These are phyloP conservation scores for Protula sp. DNA, from an alignment of 2,888 invertebrate species.

Conservation along the genomic window DNA sequence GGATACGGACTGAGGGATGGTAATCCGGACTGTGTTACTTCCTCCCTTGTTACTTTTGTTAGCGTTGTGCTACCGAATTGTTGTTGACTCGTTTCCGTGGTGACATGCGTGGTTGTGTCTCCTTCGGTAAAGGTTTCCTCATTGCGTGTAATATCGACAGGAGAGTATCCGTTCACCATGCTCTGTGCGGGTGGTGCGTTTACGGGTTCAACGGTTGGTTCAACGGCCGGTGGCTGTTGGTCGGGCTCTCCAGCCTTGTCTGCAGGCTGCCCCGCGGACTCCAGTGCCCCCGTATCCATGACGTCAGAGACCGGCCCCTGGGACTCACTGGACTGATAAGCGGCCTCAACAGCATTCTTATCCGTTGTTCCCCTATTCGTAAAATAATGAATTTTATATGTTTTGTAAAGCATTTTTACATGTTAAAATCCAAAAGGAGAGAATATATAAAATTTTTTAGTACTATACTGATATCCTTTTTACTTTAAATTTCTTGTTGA, in stretches of 20 bases:
- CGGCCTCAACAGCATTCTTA: constrained; percentile 12
- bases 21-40: not conserved
- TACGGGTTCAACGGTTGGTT: not conserved
- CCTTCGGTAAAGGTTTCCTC: constrained; percentile 10
- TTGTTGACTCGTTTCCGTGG: constrained; percentile 12
- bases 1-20: not conserved
- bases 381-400: too few species aligned
- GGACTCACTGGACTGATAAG: constrained; percentile 9
- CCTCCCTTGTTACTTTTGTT: constrained; percentile 9
- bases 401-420: too few species aligned
- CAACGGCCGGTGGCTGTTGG: constrained; percentile 2
- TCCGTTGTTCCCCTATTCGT: constrained; percentile 11
- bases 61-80: constrained; percentile 14
- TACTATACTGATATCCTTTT: too few species aligned
- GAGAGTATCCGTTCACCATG: constrained; percentile 4
- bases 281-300: too few species aligned
- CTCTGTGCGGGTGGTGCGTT: not conserved
- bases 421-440: too few species aligned
- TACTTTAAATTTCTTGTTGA: too few species aligned
- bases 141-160: constrained; percentile 1
- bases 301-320: not conserved
- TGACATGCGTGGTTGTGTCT: constrained; percentile 10
- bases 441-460: too few species aligned
- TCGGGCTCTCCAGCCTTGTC: not conserved
- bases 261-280: not conserved